These are phyloP conservation scores for Drosophila recens DNA, from an alignment of 2,888 invertebrate species.

Conservation along the genomic window DNA sequence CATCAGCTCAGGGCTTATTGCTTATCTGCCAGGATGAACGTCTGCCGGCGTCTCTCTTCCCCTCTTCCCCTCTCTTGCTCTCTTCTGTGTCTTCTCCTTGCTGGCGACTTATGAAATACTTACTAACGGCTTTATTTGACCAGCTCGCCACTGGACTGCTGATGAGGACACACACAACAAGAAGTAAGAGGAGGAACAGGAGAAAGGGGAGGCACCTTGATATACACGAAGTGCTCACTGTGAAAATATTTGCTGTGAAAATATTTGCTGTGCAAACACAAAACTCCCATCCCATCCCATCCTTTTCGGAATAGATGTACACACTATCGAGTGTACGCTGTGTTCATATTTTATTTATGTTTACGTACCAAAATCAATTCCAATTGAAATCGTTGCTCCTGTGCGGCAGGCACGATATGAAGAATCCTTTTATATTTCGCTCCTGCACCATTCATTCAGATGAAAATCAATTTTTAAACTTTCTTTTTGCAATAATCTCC, in stretches of 20 bases:
- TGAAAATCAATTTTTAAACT: conserved; percentile 81
- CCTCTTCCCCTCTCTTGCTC: background rate
- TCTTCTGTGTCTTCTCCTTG: conserved; percentile 11
- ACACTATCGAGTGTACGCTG: conserved; percentile 34
- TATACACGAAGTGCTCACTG: conserved; percentile 38
- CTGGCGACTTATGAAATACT: conserved; percentile 75
- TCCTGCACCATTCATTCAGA: conserved; percentile 53
- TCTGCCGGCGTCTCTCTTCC: conserved; percentile 3
- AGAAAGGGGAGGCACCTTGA: conserved; percentile 15
- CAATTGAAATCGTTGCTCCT: conserved; percentile 56
- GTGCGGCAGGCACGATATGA: conserved; percentile 42
- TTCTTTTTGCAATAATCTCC: conserved; percentile 63
- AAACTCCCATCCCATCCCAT: conserved; percentile 1
- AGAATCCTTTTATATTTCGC: conserved; percentile 73
- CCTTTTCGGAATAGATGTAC: conserved; percentile 9
- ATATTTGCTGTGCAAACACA: conserved; percentile 68
- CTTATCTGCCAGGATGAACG: conserved; percentile 71
- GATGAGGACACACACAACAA: conserved; percentile 53
- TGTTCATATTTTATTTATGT: conserved; percentile 81
- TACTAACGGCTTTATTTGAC: conserved; percentile 81
- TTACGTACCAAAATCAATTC: conserved; percentile 80
- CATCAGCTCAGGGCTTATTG: conserved; percentile 78
- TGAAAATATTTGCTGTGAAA: conserved; percentile 73
- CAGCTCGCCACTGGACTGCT: conserved; percentile 74
- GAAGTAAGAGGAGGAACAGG: background rate